These are phyloP conservation scores for Hypotaenidia okinawae DNA, from an alignment of 2,797 vertebrate genomes.

Conservation along the genomic window DNA sequence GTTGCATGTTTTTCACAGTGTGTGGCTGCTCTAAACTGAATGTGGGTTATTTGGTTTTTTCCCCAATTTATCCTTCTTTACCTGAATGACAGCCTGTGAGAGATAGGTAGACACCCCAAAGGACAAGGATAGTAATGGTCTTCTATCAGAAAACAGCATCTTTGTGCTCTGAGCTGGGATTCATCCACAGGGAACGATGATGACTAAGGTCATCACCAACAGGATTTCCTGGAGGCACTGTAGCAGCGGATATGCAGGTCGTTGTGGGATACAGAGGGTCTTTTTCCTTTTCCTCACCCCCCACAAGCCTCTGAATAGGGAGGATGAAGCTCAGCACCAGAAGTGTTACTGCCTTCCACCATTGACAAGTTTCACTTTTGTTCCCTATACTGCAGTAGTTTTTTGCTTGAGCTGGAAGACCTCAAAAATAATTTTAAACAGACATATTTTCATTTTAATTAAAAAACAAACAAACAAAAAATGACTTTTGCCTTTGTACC, in stretches of 20 bases:
- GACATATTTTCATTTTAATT: not conserved
- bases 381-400: not conserved
- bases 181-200: not conserved
- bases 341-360: not conserved
- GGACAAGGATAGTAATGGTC: not conserved
- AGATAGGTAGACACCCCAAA: not conserved
- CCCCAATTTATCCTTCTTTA: not conserved
- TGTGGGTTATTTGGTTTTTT: not conserved
- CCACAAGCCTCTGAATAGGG: not conserved
- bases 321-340: not conserved
- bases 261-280: not conserved
- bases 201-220: not conserved
- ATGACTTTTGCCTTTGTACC: fast-evolving
- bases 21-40: not conserved
- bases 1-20: not conserved
- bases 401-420: not conserved
- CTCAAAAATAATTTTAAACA: not conserved
- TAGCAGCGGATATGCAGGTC: not conserved
- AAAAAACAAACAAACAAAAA: not conserved
- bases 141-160: not conserved
- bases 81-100: not conserved
- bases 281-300: not conserved
- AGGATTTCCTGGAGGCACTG: not conserved
- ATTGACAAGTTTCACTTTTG: not conserved
- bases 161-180: not conserved